Percentiles rank a stretch among this genome's conserved stretches.
Evolutionary conservation across 2,888 invertebrate genomes (phyloP).

Genomic region (Ophraella communa): DNA sequence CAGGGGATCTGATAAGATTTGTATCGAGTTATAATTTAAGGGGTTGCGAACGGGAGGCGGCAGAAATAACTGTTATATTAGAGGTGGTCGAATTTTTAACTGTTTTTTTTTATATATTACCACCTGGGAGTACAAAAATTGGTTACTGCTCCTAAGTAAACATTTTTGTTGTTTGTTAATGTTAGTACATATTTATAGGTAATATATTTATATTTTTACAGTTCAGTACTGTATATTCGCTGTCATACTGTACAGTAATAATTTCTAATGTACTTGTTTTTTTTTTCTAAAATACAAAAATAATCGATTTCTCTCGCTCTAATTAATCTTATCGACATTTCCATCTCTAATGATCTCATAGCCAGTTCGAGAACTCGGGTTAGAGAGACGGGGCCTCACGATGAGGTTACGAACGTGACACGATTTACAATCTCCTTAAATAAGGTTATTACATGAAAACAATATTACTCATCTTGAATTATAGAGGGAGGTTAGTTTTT

Average conservation of each 20-base stretch:
- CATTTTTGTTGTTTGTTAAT: too few relatives aligned
- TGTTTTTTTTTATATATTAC: neutral
- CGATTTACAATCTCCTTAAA: slow-evolving; percentile 52
- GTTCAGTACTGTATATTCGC: too few relatives aligned
- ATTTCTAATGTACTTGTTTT: too few relatives aligned
- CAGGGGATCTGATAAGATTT: slow-evolving; percentile 51
- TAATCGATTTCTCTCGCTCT: neutral
- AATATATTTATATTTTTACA: too few relatives aligned
- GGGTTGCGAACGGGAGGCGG: slow-evolving; percentile 26
- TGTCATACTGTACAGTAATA: too few relatives aligned
- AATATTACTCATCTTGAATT: slow-evolving; percentile 50
- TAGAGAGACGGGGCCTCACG: slow-evolving; percentile 32
- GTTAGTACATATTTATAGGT: too few relatives aligned
- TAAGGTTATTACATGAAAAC: slow-evolving; percentile 55
- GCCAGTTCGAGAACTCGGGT: slow-evolving; percentile 9
- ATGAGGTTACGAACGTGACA: slow-evolving; percentile 50
- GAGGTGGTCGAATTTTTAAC: slow-evolving; percentile 3
- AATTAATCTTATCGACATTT: neutral
- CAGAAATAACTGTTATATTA: slow-evolving; percentile 41
- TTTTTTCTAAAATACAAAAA: too few relatives aligned
- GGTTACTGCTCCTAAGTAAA: neutral
- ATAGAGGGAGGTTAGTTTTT: slow-evolving; percentile 28
- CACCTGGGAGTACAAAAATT: too few relatives aligned
- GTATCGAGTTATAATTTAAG: slow-evolving; percentile 50
- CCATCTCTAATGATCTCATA: slow-evolving; percentile 11